Base-by-base conservation (phyloP, 35 echinoderm and acorn worm genomes). In the Apostichopus parvimensis region DNA sequence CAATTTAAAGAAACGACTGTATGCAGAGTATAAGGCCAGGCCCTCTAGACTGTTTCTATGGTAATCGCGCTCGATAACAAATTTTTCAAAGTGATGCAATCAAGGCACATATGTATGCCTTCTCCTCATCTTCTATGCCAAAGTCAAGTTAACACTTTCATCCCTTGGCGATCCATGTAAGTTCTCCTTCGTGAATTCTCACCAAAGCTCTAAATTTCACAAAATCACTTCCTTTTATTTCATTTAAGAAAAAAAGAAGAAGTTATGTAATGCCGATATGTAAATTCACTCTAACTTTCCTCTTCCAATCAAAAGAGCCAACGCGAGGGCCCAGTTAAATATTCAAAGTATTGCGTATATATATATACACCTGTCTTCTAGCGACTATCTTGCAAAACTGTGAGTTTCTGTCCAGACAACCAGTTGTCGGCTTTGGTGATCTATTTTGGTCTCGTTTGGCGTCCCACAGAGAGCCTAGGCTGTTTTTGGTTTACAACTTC, bases 401-500 rank as follows among this genome's bases (percentile, higher is more conserved):
- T 84, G 81, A 84, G 28, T 84, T 58, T 5, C 34, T 45, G 34
- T 45, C 21, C 81, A 60, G 57, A 57, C 55, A 84, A 84, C 54
- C 56, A 54, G 81, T 84, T 84, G 81, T 59, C 81, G 81, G 28
- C 25, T 22, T 28, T 15, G 23, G 22, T 62, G 61, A 15, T 91
- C 89, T 91, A 91, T 91, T 91, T 91, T 57, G 9, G 77, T 79
- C 71, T 24, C 71, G 73, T 17, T 60, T 91, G 89, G 89, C 75
- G 89, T 91, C 89, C 75, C 71, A 79, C 89, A 91, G 89, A 91
- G 89, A n/a, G 53, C 76, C 72, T 91, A 91, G 76, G 71, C 89
- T 77, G 89, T 54, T 78, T 73, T 79, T 79, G 77, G 89, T 91
- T 91, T 91, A 73, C 11, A 23, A 79, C 89, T 77, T 91, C 89